Conservation (phyloP, 2,113 vertebrate species). For the Salminus brasiliensis region DNA sequence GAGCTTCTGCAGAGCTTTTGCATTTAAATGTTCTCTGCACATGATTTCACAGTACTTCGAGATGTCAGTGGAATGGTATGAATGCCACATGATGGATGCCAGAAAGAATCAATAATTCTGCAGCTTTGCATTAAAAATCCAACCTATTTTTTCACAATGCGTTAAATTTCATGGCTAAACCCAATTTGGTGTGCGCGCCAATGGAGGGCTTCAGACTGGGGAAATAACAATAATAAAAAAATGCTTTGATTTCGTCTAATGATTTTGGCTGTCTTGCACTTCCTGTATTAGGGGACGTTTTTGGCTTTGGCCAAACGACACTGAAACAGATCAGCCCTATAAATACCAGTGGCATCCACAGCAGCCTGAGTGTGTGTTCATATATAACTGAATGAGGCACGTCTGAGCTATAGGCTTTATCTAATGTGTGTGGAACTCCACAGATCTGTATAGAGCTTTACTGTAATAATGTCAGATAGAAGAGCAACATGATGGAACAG, state of each 20-base stretch:
- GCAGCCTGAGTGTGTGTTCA: conserved; percentile 50
- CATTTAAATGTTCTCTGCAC: too few relatives aligned
- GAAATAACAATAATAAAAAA: too few relatives aligned
- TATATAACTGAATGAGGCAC: not conserved
- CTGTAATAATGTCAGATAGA: conserved; percentile 23
- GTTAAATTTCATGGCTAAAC: too few relatives aligned
- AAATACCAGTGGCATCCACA: conserved; percentile 53
- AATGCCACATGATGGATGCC: too few relatives aligned
- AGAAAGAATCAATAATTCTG: too few relatives aligned
- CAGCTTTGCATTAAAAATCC: too few relatives aligned
- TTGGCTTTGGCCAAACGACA: too few relatives aligned
- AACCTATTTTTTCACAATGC: too few relatives aligned
- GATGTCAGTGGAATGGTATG: too few relatives aligned
- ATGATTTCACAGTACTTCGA: too few relatives aligned
- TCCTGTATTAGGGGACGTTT: conserved; percentile 56
- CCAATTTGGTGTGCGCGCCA: not conserved
- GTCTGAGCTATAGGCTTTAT: conserved; percentile 54
- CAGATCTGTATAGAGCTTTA: too few relatives aligned
- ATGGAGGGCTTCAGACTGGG: not conserved
- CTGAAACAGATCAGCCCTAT: conserved; percentile 58
- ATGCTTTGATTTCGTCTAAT: conserved; percentile 13
- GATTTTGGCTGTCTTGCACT: conserved; percentile 37
- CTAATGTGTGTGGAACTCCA: conserved; percentile 32
- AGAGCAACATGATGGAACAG: not conserved
- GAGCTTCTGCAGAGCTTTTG: too few relatives aligned